Evolutionary conservation across 2,888 invertebrate species (phyloP), one percentile per base, ranked within the genome.

Genomic region (Thera britannica): DNA sequence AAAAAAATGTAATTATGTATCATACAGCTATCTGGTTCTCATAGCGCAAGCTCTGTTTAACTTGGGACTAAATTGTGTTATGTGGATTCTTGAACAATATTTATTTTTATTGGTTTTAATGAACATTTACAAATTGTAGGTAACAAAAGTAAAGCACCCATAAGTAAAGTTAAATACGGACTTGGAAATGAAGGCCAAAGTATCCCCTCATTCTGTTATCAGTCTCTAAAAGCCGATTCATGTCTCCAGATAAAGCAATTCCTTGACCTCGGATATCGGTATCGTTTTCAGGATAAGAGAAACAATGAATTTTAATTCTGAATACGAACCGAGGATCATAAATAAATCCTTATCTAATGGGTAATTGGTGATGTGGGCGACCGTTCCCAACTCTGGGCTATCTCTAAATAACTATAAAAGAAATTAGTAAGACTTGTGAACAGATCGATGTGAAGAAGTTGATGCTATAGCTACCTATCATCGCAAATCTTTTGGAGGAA

Each of bases 271-370:
- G 76, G 62, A 80, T 82, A 84, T 87, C 87, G 88, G 58, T 70
- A 70, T 88, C 83, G 81, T 84, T 87, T 84, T 81, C 85, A 90
- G 93, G 92, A 93, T 92, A 92, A 93, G 87, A 86, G 81, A 88
- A 89, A 93, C 92, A 92, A 92, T 93, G 93, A 92, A 92, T 92
- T 93, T 92, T 91, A 93, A 93, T 91, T 91, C 87, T 79, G 83
- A 82, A 77, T 79, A 81, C 79, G 79, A 78, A 79, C 77, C 79
- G 78, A 81, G 79, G 81, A 72, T 84, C 88, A 85, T 92, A 92
- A 92, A 93, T 92, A 90, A 88, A 83, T 81, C 84, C 90, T 93
- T 93, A 93, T 93, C 93, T 86, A 84, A 88, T 88, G 85, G 87
- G 90, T 92, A 93, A 93, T 93, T 92, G 91, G 87, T 86, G 82